Conservation (phyloP, 2,113 vertebrate species). For the Eurystomus gularis region DNA sequence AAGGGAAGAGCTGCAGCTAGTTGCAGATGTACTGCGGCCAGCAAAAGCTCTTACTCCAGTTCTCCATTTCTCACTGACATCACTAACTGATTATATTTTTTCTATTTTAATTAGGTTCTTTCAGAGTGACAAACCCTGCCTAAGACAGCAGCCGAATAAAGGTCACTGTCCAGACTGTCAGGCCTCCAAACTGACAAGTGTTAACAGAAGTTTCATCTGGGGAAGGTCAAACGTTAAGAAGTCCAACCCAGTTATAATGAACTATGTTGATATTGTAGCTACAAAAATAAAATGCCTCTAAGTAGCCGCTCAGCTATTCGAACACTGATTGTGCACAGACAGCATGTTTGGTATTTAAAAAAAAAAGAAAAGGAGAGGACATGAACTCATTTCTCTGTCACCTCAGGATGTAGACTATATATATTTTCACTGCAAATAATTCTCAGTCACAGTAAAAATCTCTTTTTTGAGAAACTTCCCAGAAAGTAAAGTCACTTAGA, state of each 20-base stretch:
- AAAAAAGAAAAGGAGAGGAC: neutral
- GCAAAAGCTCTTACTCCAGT: constrained; percentile 48
- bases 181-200: constrained; percentile 36
- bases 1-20: constrained; percentile 24
- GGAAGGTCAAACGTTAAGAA: constrained; percentile 9
- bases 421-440: neutral
- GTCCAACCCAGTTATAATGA: neutral
- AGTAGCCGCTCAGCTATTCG: neutral
- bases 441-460: neutral
- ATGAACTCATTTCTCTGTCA: neutral
- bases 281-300: neutral
- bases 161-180: constrained; percentile 27
- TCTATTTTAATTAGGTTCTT: constrained; percentile 53
- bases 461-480: neutral
- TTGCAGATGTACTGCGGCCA: constrained; percentile 42
- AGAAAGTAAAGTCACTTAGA: neutral
- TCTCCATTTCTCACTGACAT: constrained; percentile 59
- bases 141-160: constrained; percentile 58
- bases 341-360: neutral
- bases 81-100: neutral
- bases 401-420: neutral
- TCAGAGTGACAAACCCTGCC: constrained; percentile 48
- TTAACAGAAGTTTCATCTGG: constrained; percentile 28
- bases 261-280: neutral
- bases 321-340: neutral